Conservation (phyloP, 2,888 invertebrate species). For the Cyaniris semiargus region DNA sequence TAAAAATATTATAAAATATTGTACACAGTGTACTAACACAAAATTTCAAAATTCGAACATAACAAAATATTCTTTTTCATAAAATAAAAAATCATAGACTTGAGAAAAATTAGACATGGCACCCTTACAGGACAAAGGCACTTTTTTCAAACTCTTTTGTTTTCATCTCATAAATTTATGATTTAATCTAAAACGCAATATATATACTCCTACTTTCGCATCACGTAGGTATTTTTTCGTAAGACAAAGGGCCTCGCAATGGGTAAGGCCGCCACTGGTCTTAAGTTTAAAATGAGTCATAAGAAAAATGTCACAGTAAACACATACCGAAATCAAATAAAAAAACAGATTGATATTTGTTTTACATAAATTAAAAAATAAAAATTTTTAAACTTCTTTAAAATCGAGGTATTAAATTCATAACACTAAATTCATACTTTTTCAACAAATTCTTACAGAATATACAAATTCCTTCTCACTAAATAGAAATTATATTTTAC, state of each 20-base stretch:
- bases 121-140: background rate
- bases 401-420: background rate
- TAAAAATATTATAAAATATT: conserved; percentile 3
- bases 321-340: too few relatives aligned
- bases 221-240: too few relatives aligned
- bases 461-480: background rate
- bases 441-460: background rate
- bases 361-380: background rate
- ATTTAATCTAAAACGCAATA: background rate
- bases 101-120: background rate
- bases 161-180: background rate
- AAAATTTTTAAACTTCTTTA: background rate
- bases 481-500: background rate
- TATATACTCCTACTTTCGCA: too few relatives aligned
- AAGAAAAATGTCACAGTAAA: too few relatives aligned
- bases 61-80: conserved; percentile 25
- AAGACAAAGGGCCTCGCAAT: too few relatives aligned
- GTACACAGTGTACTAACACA: conserved; percentile 40
- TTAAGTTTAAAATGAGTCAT: too few relatives aligned
- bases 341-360: too few relatives aligned
- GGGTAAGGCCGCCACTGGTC: too few relatives aligned
- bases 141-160: background rate
- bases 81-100: conserved; percentile 9
- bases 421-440: background rate
- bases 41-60: conserved; percentile 22